Conservation (phyloP, 2,888 invertebrate genomes). For the Trichogramma evanescens region DNA sequence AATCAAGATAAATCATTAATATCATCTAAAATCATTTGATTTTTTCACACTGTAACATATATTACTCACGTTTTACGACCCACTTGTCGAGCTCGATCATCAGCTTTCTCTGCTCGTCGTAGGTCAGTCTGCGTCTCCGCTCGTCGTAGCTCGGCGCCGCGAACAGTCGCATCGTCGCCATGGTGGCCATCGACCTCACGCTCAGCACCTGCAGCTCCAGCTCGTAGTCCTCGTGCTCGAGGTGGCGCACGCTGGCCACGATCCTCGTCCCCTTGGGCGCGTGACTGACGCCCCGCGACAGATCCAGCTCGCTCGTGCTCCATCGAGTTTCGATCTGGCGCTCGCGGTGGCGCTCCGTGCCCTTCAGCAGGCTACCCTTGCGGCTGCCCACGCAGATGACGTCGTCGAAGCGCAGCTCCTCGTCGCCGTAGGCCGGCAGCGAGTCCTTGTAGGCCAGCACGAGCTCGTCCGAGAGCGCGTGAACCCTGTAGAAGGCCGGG, state of each 20-base stretch:
- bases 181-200: conserved; percentile 15
- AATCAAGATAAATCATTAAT: neutral
- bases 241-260: conserved; percentile 67
- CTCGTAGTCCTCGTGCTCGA: conserved; percentile 65
- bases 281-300: conserved; percentile 76
- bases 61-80: conserved; percentile 55
- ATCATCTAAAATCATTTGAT: too few species aligned
- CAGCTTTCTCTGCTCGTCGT: conserved; percentile 57
- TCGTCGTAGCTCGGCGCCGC: conserved; percentile 61
- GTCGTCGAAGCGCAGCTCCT: conserved; percentile 44
- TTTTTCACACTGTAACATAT: too few species aligned
- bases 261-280: conserved; percentile 63
- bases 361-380: conserved; percentile 47
- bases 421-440: conserved; percentile 57
- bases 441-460: conserved; percentile 69
- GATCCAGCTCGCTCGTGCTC: conserved; percentile 71
- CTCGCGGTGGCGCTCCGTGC: conserved; percentile 8
- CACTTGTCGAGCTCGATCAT: conserved; percentile 72
- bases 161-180: conserved; percentile 65
- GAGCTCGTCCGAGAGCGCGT: conserved; percentile 69
- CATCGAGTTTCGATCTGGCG: conserved; percentile 61
- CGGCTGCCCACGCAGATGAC: conserved; percentile 59
- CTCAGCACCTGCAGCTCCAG: too few species aligned
- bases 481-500: conserved; percentile 81
- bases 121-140: conserved; percentile 56